Evolutionary conservation across 2,888 invertebrate genomes (phyloP), one percentile per base, ranked within the genome.

Genomic region (Toxonevra muliebris): DNA sequence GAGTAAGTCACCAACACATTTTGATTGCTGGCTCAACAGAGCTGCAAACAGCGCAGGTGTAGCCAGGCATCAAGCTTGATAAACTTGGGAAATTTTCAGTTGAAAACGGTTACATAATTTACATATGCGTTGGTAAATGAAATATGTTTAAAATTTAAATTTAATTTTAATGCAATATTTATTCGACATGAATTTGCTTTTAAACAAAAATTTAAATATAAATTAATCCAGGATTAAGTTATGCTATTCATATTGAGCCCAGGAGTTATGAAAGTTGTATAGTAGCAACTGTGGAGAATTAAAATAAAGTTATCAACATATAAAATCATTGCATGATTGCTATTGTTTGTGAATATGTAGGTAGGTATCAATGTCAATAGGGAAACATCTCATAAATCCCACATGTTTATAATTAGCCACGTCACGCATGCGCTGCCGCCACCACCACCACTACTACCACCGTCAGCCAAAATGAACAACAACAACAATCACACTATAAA

Each of bases 331-430:
- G 30, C 30, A 30, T 61, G 15, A 50, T 3, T 9, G 50, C 20
- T n/a, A 15, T 30, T 17, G 7, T 7, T 13, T 10, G 15, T 4
- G 42, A 48, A 9, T 20, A 13, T 20, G 7, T 13, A 43, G 54
- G 30, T 19, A 54, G 11, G 30, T 54, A 10, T 5, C 10, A 19
- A 13, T 20, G 30, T 55, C n/a, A 55, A 30, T 19, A 57, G 30
- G 30, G 30, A 9, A n/a, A 20, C 15, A 15, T 50, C 41, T 58
- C 42, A 66, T 61, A 80, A 80, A 79, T 79, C 80, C 80, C 79
- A 80, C 80, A 80, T 79, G 76, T 80, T 80, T 76, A 73, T 75
- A 80, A 75, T 76, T 75, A 78, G 76, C 75, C 82, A 78, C 78
- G 80, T 69, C 66, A 55, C 65, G 61, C 64, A 62, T 65, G 65